Conservation (phyloP, 2,888 invertebrate species). For the Disparrhopalites patrizii region DNA sequence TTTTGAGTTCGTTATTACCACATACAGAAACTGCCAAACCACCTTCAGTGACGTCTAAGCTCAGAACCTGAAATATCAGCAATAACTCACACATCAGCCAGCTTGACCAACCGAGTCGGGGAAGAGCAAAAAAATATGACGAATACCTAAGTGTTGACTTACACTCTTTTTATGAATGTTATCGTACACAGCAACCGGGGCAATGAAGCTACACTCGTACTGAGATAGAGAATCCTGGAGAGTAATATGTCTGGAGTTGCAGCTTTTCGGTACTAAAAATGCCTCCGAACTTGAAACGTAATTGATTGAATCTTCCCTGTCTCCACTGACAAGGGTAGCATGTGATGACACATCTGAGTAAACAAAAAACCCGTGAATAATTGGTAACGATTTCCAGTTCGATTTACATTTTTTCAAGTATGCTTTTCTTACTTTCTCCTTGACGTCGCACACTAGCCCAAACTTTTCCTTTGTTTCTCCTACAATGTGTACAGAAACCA, state of each 20-base stretch:
- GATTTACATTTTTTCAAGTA: too few relatives aligned
- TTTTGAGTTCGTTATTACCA: conserved; percentile 58
- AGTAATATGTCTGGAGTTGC: conserved; percentile 51
- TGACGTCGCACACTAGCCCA: conserved; percentile 41
- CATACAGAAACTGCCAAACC: conserved; percentile 63
- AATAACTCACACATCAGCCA: not conserved
- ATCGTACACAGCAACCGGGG: conserved; percentile 55
- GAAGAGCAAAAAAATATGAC: not conserved
- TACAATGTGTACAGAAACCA: too few relatives aligned
- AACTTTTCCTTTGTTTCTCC: conserved; percentile 32
- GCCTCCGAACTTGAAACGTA: conserved; percentile 48
- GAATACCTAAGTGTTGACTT: conserved; percentile 39
- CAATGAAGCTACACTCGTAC: conserved; percentile 56
- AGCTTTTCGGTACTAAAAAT: conserved; percentile 17
- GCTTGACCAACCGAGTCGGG: too few relatives aligned
- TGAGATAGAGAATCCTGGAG: conserved; percentile 55
- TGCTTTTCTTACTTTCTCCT: conserved; percentile 41
- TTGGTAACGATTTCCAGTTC: not conserved
- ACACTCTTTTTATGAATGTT: conserved; percentile 55
- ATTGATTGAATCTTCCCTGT: conserved; percentile 24
- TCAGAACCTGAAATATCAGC: conserved; percentile 55
- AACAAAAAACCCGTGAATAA: conserved; percentile 1
- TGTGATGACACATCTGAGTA: conserved; percentile 43
- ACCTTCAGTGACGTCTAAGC: conserved; percentile 60
- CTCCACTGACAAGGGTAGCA: conserved; percentile 45